Evolutionary conservation across 2,113 vertebrate species (phyloP).

Genomic region (Bufo bufo): DNA sequence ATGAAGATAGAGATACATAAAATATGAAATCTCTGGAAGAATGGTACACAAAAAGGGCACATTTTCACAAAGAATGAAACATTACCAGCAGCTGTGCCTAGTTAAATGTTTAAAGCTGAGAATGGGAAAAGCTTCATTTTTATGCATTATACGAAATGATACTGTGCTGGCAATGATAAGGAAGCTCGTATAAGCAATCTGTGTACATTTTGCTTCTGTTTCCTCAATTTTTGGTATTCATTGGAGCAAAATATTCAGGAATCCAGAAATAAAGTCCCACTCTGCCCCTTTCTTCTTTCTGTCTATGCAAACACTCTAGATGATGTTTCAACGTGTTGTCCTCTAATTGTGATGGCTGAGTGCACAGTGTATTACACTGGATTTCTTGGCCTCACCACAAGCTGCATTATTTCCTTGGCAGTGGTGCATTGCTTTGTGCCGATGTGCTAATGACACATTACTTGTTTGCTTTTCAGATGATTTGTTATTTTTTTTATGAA

Average conservation of each 20-base stretch:
- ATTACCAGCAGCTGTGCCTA: slow-evolving; percentile 58
- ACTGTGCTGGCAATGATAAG: slow-evolving; percentile 43
- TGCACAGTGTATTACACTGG: slow-evolving; percentile 22
- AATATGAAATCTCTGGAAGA: slow-evolving; percentile 52
- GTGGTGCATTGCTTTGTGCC: neutral
- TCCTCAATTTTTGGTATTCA: slow-evolving; percentile 41
- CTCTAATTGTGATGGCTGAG: slow-evolving; percentile 24
- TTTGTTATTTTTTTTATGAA: slow-evolving; percentile 39
- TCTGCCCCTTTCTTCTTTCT: neutral
- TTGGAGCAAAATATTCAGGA: slow-evolving; percentile 30
- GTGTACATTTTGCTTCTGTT: slow-evolving; percentile 53
- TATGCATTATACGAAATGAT: slow-evolving; percentile 53
- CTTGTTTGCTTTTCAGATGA: slow-evolving; percentile 44
- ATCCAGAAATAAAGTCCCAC: slow-evolving; percentile 33
- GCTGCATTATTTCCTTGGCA: slow-evolving; percentile 46
- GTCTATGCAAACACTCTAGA: neutral
- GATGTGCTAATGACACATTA: slow-evolving; percentile 42
- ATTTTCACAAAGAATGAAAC: slow-evolving; percentile 54
- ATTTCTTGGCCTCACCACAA: slow-evolving; percentile 12
- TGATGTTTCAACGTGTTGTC: neutral
- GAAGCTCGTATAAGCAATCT: slow-evolving; percentile 50
- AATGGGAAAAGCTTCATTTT: slow-evolving; percentile 51
- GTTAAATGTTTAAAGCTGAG: slow-evolving; percentile 52
- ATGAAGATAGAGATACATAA: slow-evolving; percentile 57
- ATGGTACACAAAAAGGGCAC: slow-evolving; percentile 53